phyloP scores from a whole-genome alignment of 2,797 vertebrate genomes.

The Uromys caudimaculatus region DNA sequence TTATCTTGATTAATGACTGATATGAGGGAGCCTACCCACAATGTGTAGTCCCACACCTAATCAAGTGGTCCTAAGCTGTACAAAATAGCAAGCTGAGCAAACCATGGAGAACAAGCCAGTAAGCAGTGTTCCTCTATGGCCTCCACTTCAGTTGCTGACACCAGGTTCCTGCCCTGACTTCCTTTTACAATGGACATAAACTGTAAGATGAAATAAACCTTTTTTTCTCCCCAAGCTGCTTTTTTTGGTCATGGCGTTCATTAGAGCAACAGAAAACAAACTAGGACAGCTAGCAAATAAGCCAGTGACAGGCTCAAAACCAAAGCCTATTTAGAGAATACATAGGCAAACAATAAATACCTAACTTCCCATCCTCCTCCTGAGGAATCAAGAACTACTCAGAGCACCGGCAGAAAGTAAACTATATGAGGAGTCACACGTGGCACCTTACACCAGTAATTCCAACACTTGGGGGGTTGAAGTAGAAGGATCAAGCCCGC shows the following conservation, averaged over 20 bases:
- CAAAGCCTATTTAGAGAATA: not conserved
- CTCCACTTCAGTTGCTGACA: not conserved
- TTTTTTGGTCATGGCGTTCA: not conserved
- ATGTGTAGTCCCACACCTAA: not conserved
- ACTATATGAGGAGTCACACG: not conserved
- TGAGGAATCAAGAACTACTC: not conserved
- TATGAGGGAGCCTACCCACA: not conserved
- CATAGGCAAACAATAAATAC: not conserved
- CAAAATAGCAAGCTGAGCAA: not conserved
- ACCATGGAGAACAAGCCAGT: not conserved
- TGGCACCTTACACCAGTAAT: not conserved
- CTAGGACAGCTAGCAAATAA: not conserved
- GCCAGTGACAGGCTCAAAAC: not conserved
- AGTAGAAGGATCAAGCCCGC: not conserved
- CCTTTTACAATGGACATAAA: not conserved
- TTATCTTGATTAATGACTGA: not conserved
- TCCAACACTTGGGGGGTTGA: not conserved
- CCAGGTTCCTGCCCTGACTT: not conserved
- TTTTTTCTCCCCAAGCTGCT: not conserved
- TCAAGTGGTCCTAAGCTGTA: not conserved
- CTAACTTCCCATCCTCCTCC: not conserved
- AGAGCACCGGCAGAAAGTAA: conserved; percentile 1
- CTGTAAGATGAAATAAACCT: not conserved
- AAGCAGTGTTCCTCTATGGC: not conserved
- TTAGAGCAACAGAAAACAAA: not conserved